Percentiles rank a stretch among this genome's conserved stretches.
Conservation (phyloP, 2,113 vertebrate genomes). For the Kryptolebias marmoratus region DNA sequence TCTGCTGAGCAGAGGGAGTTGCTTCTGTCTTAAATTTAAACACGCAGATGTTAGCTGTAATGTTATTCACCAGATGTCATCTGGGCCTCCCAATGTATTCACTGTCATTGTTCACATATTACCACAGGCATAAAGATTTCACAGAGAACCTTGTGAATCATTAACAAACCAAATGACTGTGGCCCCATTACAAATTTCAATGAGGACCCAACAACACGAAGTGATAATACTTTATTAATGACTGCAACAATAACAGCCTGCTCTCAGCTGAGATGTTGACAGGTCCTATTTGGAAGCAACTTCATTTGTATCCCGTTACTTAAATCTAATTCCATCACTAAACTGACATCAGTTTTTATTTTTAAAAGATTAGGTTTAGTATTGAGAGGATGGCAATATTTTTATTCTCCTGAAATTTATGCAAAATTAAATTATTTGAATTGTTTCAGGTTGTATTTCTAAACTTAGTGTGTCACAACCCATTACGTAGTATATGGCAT, state of each 20-base stretch:
- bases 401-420: constrained; percentile 9
- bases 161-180: constrained; percentile 28
- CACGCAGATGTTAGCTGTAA: constrained; percentile 45
- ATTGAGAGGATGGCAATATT: not conserved
- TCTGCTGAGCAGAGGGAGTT: constrained; percentile 51
- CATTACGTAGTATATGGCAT: no score
- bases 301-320: constrained; percentile 15
- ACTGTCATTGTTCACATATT: constrained; percentile 40
- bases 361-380: constrained; percentile 18
- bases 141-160: constrained; percentile 46
- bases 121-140: constrained; percentile 37
- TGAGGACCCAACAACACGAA: constrained; percentile 33
- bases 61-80: constrained; percentile 39
- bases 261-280: constrained; percentile 21
- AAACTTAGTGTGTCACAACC: no score
- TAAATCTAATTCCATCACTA: constrained; percentile 7
- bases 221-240: constrained; percentile 53
- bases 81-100: constrained; percentile 43
- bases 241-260: constrained; percentile 30
- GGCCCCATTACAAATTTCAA: constrained; percentile 45
- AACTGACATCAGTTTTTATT: constrained; percentile 28
- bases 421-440: not conserved
- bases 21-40: constrained; percentile 60
- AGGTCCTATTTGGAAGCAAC: constrained; percentile 26
- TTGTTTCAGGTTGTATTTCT: no score